Evolutionary conservation across 1,140 invertebrate genomes (phyloP).

Genomic region (Brachionus angularis): DNA sequence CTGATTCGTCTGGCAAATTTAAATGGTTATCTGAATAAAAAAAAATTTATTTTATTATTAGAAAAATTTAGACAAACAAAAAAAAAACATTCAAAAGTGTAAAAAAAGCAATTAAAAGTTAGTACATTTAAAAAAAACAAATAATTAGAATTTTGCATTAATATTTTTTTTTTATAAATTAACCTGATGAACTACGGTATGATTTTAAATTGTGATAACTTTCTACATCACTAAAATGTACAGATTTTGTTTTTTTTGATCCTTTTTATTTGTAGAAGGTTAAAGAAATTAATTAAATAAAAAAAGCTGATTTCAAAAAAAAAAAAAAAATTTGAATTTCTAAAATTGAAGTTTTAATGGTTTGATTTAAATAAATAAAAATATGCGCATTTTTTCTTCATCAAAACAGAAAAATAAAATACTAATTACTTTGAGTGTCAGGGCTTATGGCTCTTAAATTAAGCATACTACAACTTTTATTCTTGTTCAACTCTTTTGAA

Average conservation of each 20-base stretch:
- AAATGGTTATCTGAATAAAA: conserved; percentile 19
- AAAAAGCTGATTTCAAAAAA: too few relatives aligned
- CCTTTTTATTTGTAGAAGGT: too few relatives aligned
- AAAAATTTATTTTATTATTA: background rate
- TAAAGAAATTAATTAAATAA: too few relatives aligned
- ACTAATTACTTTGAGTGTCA: conserved; percentile 9
- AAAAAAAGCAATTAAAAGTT: background rate
- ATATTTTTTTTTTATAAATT: too few relatives aligned
- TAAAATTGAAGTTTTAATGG: too few relatives aligned
- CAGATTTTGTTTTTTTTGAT: conserved; percentile 24
- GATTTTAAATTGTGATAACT: conserved; percentile 36
- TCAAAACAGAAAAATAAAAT: background rate
- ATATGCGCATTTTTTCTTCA: background rate
- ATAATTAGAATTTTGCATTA: too few relatives aligned
- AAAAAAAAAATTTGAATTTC: too few relatives aligned
- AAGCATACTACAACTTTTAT: conserved; percentile 33
- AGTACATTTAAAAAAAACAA: background rate
- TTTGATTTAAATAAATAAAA: too few relatives aligned
- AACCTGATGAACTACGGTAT: conserved; percentile 30
- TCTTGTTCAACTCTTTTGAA: conserved; percentile 8
- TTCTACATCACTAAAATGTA: conserved; percentile 34
- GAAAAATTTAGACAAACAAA: background rate
- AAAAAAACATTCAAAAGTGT: background rate
- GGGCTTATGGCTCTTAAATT: conserved; percentile 22
- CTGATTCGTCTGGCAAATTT: conserved; percentile 19